Base-by-base conservation (phyloP, 2,888 invertebrate genomes). In the Cerceris ruficornis region DNA sequence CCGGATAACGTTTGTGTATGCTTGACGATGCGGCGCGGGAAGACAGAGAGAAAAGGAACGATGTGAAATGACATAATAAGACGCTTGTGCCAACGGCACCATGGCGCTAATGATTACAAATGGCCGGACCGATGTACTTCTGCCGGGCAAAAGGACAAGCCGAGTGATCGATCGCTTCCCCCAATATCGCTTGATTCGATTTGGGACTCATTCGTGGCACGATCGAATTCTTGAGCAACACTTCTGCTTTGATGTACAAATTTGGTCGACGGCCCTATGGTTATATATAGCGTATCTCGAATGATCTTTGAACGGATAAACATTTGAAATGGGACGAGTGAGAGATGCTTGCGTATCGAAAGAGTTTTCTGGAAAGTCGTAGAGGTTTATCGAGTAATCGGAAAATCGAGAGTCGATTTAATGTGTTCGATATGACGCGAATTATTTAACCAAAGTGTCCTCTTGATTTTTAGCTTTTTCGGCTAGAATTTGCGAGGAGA, bases 61-160 rank as follows among this genome's bases (percentile, higher is more conserved):
- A 77, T 84, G 74, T 70, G 75, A 82, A 89, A 86, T 89, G 90
- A 89, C 88, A 88, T 89, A 90, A 90, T 90, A 88, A 88, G 88
- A 87, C 86, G 85, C 84, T 82, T 77, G 75, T 81, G 84, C 79
- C 87, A 88, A 88, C 89, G 84, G 83, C 83, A 88, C 87, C 82
- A 86, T 87, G 85, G 82, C 75, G 85, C 87, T 90, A 90, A 90
- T 90, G 90, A 90, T 90, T 90, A 90, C 88, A 89, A 89, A 90
- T 90, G 89, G 86, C 82, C 77, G 81, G 74, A 62, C 73, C 73
- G 76, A 67, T 75, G 78, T 82, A 82, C 74, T 79, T 67, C 68
- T 57, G 70, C 72, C 79, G 77, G 74, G 76, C 84, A 75, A 86
- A 86, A 80, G 76, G 79, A 81, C 71, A 72, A 75, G 77, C 59